A percentile compares a stretch with the other conserved stretches of the same genome.
These are phyloP conservation scores for Phalanger gymnotis DNA, from an alignment of 2,797 vertebrate genomes.

Conservation along the genomic window DNA sequence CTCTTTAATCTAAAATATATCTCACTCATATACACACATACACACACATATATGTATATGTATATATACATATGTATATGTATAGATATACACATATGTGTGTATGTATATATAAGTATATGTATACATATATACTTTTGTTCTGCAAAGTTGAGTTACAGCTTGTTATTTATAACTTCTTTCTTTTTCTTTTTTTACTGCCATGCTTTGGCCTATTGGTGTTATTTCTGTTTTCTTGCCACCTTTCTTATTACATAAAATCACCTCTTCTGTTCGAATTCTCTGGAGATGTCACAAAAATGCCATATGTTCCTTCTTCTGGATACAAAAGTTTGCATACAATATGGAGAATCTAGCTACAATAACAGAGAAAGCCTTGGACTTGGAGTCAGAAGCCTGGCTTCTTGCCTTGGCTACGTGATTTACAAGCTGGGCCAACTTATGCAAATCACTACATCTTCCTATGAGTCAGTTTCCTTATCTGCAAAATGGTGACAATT, in stretches of 20 bases:
- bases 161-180: neutral
- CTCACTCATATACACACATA: neutral
- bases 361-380: neutral
- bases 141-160: neutral
- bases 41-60: too few relatives aligned
- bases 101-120: neutral
- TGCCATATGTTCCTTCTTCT: neutral
- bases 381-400: neutral
- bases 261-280: conserved; percentile 6
- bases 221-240: conserved; percentile 35
- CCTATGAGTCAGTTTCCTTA: neutral
- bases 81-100: neutral
- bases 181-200: neutral
- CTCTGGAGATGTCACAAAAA: neutral
- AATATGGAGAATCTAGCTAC: neutral
- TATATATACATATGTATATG: neutral
- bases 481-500: neutral
- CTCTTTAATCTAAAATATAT: neutral
- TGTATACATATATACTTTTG: neutral
- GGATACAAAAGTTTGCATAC: neutral
- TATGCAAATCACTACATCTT: neutral
- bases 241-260: conserved; percentile 51
- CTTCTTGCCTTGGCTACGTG: neutral
- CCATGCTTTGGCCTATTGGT: neutral
- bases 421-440: neutral